Percentiles rank a stretch among this genome's conserved stretches.
These are phyloP conservation scores for Melanostoma mellinum DNA, from an alignment of 2,888 invertebrate genomes.

Conservation along the genomic window DNA sequence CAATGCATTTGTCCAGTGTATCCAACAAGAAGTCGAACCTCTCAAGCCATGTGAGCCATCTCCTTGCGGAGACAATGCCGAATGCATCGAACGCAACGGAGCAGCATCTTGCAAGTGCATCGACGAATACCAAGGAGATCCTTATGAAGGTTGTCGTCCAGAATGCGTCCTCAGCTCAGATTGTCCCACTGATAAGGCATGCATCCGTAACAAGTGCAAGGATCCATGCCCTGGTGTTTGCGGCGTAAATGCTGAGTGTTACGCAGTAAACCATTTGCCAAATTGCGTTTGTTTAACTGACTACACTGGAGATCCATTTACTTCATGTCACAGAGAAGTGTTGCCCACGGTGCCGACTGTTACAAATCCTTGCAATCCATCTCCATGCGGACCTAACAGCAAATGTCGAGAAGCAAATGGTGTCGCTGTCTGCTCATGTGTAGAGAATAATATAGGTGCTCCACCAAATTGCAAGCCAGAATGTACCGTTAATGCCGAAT, in stretches of 20 bases:
- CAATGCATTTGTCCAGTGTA: conserved; percentile 91
- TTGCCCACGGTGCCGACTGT: conserved; percentile 76
- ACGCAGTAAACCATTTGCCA: conserved; percentile 93
- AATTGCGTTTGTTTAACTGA: conserved; percentile 90
- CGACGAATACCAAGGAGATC: conserved; percentile 91
- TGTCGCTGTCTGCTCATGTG: conserved; percentile 90
- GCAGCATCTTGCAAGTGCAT: conserved; percentile 92
- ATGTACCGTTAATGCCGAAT: conserved; percentile 92
- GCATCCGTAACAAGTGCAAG: conserved; percentile 91
- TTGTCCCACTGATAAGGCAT: conserved; percentile 91
- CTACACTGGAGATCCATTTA: conserved; percentile 89
- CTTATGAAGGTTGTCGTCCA: conserved; percentile 92
- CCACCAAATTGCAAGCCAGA: conserved; percentile 93
- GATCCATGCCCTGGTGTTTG: conserved; percentile 94
- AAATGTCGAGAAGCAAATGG: conserved; percentile 88
- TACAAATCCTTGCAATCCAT: conserved; percentile 86
- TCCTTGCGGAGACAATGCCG: conserved; percentile 93
- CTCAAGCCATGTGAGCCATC: conserved; percentile 92
- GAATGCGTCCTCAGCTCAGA: conserved; percentile 94
- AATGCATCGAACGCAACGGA: conserved; percentile 88
- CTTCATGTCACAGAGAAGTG: conserved; percentile 81
- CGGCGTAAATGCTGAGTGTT: conserved; percentile 91
- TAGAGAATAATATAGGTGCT: conserved; percentile 87
- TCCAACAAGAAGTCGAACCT: conserved; percentile 82
- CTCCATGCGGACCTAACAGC: conserved; percentile 92